These are phyloP conservation scores for Cardiocondyla obscurior DNA, from an alignment of 1,140 invertebrate genomes.

Conservation along the genomic window DNA sequence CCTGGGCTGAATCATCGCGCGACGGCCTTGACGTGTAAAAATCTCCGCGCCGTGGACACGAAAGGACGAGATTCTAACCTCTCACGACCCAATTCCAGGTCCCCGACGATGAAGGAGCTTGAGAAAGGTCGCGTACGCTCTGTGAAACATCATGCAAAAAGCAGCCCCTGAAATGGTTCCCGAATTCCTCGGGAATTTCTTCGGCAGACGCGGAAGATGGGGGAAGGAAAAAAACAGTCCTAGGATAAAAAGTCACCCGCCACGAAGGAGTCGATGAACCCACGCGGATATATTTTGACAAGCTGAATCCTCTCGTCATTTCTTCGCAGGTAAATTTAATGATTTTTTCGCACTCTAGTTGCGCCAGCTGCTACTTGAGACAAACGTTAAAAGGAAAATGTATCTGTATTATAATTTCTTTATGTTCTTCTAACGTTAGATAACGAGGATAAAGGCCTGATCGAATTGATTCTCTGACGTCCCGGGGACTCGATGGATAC, in stretches of 20 bases:
- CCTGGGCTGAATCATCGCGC: constrained; percentile 33
- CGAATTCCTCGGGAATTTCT: constrained; percentile 72
- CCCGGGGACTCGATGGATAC: not conserved
- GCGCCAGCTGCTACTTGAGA: not conserved
- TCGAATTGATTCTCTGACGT: not conserved
- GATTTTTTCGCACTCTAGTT: not conserved
- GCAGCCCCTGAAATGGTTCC: constrained; percentile 78
- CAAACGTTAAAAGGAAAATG: not conserved
- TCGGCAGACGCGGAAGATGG: constrained; percentile 32
- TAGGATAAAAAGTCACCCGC: constrained; percentile 77
- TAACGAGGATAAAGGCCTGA: not conserved
- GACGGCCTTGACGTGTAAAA: constrained; percentile 54
- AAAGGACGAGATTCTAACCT: constrained; percentile 57
- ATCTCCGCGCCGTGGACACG: constrained; percentile 26
- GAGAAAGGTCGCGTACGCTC: constrained; percentile 78
- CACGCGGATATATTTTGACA: constrained; percentile 51
- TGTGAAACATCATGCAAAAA: constrained; percentile 77
- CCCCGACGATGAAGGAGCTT: constrained; percentile 70
- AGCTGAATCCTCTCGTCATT: constrained; percentile 41
- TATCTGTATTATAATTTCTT: not conserved
- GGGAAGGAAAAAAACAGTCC: constrained; percentile 56
- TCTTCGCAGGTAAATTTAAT: not conserved
- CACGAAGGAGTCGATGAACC: constrained; percentile 64
- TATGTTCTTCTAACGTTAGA: not conserved
- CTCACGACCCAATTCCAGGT: constrained; percentile 61